Base-by-base conservation (phyloP, 2,888 invertebrate genomes). In the Tribolium freemani region DNA sequence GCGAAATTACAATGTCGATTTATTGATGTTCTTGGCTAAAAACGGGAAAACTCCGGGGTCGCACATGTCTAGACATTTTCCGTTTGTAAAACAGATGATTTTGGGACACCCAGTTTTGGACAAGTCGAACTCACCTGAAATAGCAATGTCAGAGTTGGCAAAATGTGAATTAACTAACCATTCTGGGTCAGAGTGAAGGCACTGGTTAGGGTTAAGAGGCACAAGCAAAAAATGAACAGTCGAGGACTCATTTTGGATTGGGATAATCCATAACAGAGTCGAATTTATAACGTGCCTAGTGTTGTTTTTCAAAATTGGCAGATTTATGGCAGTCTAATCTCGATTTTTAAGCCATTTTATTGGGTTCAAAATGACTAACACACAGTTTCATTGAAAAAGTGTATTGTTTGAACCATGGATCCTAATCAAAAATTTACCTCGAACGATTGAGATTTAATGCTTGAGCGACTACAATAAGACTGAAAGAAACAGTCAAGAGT, bases 31-130 rank as follows among this genome's bases (percentile, higher is more conserved):
- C 2, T 48, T 16, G 16, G 46, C 9, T 9, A 46, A 46, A 11
- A 6, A 53, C n/a, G 53, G 53, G 16, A 21, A 26, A 3, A 48
- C 11, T 50, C 61, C 48, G 1, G 61, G 48, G 9, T 48, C 61
- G 30, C 61, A 61, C 5, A 61, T 20, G 5, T 61, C 60, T 5
- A 60, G 9, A 46, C 60, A 60, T 9, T 45, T 45, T 9, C 60
- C 60, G 16, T 44, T 45, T 2, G 60, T 1, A 44, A 44, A 60
- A 21, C 60, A 60, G 46, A 60, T 20, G 11, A 57, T 57, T 48
- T 48, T 48, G 6, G 48, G 48, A 4, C 48, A 48, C 6, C 10
- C 48, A 1, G 10, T 1, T 31, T 31, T 31, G 9, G 38, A 1
- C 13, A 48, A 11, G 48, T 26, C 26, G 1, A 3, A 5, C 26